Base-by-base conservation (phyloP, 2,888 invertebrate species). In the Melipona bicolor region DNA sequence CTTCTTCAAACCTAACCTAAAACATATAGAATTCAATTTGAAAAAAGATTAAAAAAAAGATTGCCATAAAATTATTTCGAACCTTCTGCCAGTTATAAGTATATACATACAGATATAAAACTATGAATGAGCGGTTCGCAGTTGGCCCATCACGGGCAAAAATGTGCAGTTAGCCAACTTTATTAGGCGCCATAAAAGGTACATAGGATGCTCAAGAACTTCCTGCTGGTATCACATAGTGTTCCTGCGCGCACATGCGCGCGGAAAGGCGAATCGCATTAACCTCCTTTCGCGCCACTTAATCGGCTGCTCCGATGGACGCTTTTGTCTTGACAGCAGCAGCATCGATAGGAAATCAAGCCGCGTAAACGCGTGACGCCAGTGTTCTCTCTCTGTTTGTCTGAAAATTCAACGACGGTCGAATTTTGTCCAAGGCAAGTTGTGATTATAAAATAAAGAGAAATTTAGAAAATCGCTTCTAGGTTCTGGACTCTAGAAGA, bases 111-210 rank as follows among this genome's bases (percentile, higher is more conserved):
- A 52, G 50, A 43, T 75, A 50, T 49, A 27, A 17, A 56, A 50
- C 21, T 64, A 19, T 52, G 52, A 73, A 77, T 64, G 67, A 54
- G 73, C 62, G 71, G 24, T 21, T 54, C n/a, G 56, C 67, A 83
- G 76, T 81, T 83, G 83, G 81, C 56, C 74, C 74, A 78, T 82
- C 75, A 52, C 62, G 3, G 62, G 67, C 75, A 65, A 85, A 78
- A 81, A 77, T 81, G 76, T 65, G 81, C 80, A 87, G 77, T 87
- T 89, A 82, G 72, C 74, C 65, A 70, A 83, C 81, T 88, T 87
- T 86, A 88, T 90, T 90, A 69, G 84, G 59, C 81, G 79, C 70
- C 76, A 71, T 88, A 87, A 86, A 87, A 83, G 82, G 76, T 77
- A 71, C 81, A 68, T 83, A 72, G 86, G 82, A 79, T 86, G 79